These are phyloP conservation scores for Amblyjoppa proteus DNA, from an alignment of 2,888 invertebrate genomes.

Conservation along the genomic window DNA sequence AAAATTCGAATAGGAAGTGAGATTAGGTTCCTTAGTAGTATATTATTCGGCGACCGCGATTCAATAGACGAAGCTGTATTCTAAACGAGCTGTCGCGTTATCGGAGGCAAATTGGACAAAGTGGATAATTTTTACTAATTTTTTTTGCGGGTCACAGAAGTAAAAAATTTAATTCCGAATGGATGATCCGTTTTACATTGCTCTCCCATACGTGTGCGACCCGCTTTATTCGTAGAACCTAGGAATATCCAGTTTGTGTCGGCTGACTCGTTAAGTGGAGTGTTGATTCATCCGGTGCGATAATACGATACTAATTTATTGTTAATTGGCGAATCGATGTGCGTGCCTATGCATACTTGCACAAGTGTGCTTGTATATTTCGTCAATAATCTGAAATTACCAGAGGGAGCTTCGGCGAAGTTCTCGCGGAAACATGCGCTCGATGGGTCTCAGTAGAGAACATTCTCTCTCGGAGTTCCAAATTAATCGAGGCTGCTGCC, in stretches of 20 bases:
- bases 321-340: slow-evolving; percentile 2
- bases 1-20: no score
- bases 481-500: slow-evolving; percentile 28
- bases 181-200: neutral
- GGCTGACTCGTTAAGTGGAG: slow-evolving; percentile 26
- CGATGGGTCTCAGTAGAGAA: neutral
- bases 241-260: neutral
- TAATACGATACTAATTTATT: slow-evolving; percentile 23
- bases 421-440: slow-evolving; percentile 11
- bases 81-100: no score
- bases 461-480: neutral
- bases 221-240: neutral
- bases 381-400: neutral
- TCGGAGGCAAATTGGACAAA: no score
- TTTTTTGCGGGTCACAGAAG: no score
- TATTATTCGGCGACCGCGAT: no score
- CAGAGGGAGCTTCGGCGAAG: neutral
- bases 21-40: no score
- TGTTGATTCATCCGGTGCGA: slow-evolving; percentile 8
- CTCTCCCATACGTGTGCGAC: neutral
- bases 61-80: no score
- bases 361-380: neutral
- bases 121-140: no score
- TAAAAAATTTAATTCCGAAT: neutral
- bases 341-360: neutral